phyloP scores from a whole-genome alignment of 1,140 invertebrate species.

The Anoplophora glabripennis region DNA sequence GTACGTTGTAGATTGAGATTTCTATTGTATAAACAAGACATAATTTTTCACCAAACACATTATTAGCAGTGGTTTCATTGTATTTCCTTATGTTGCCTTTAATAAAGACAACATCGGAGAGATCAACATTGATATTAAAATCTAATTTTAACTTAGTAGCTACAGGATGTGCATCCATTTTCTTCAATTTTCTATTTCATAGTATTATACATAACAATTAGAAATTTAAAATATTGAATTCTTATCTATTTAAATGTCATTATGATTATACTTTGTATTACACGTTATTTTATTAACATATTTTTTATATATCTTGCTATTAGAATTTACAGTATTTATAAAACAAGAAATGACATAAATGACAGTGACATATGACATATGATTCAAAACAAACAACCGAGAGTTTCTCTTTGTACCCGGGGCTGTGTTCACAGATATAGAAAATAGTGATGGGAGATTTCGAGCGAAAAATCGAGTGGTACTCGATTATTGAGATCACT shows the following conservation, averaged over 20 bases:
- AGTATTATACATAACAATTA: neutral
- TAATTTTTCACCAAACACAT: constrained; percentile 4
- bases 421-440: too few relatives aligned
- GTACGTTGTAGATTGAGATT: neutral
- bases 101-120: neutral
- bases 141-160: constrained; percentile 3
- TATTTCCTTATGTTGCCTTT: neutral
- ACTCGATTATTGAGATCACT: too few relatives aligned
- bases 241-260: constrained; percentile 7
- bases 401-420: too few relatives aligned
- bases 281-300: too few relatives aligned
- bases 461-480: too few relatives aligned
- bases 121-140: neutral
- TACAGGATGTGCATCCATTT: neutral
- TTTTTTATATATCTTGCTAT: too few relatives aligned
- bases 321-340: too few relatives aligned
- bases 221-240: neutral
- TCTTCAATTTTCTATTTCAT: neutral
- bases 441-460: too few relatives aligned
- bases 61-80: neutral
- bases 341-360: too few relatives aligned
- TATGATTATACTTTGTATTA: too few relatives aligned
- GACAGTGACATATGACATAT: too few relatives aligned
- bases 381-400: too few relatives aligned
- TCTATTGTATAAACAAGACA: neutral